A percentile compares a stretch with the other conserved stretches of the same genome.
These are phyloP conservation scores for Phylloscopus collybita DNA, from an alignment of 2,797 vertebrate genomes.

Conservation along the genomic window DNA sequence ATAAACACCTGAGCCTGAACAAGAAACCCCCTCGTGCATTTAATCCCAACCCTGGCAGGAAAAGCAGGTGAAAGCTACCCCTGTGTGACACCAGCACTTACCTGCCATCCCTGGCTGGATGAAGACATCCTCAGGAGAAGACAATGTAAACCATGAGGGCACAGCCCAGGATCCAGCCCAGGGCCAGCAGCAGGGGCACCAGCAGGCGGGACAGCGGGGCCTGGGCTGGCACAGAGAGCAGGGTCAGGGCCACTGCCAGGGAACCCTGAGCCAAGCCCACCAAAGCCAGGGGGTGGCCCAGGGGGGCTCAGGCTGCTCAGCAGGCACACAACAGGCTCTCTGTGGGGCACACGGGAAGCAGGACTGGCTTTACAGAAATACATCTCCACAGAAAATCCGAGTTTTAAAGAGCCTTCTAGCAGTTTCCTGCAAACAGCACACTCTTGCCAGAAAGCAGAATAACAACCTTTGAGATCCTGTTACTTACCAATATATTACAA, in stretches of 20 bases:
- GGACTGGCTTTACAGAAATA: not conserved
- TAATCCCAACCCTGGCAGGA: too few relatives aligned
- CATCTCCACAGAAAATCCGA: not conserved
- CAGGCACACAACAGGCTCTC: not conserved
- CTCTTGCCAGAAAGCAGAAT: not conserved
- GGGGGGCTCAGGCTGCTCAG: too few relatives aligned
- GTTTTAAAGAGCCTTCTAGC: not conserved
- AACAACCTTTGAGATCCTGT: not conserved
- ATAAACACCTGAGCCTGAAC: too few relatives aligned
- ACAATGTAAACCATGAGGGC: conserved; percentile 83
- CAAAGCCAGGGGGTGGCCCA: too few relatives aligned
- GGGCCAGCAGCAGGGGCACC: conserved; percentile 79
- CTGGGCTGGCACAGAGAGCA: conserved; percentile 23
- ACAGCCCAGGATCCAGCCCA: conserved; percentile 86
- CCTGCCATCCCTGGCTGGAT: not conserved
- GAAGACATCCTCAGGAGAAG: conserved; percentile 74
- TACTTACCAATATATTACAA: not conserved
- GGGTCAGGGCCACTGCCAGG: too few relatives aligned
- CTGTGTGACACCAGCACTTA: not conserved
- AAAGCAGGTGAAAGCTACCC: too few relatives aligned
- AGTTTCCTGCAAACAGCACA: not conserved
- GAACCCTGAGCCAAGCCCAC: too few relatives aligned
- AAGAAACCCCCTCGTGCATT: too few relatives aligned
- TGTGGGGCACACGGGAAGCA: not conserved
- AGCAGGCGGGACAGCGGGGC: conserved; percentile 61